phyloP scores from a whole-genome alignment of 2,113 vertebrate species.

The Taurulus bubalis region DNA sequence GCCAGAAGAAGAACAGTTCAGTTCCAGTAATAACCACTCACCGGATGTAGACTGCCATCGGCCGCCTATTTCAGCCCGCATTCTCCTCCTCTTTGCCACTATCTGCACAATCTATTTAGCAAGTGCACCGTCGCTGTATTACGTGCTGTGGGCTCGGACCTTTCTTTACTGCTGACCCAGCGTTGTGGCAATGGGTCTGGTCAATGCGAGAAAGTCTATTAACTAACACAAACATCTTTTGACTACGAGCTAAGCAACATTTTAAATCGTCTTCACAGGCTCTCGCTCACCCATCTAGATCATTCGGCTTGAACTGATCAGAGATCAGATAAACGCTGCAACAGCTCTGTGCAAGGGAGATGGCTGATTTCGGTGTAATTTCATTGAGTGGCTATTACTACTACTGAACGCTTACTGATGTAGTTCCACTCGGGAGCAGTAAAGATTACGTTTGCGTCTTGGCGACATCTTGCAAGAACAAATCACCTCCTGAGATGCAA shows the following conservation, averaged over 20 bases:
- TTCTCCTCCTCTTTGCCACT: background rate
- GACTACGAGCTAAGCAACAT: background rate
- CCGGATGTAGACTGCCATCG: background rate
- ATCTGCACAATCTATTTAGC: background rate
- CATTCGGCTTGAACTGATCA: background rate
- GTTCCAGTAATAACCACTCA: too few species aligned
- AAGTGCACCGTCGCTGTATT: background rate
- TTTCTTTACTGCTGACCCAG: background rate
- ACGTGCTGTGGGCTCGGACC: background rate
- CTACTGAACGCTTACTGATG: background rate
- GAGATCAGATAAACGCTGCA: background rate
- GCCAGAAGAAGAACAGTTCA: background rate
- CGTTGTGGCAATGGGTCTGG: background rate
- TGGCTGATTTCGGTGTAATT: background rate
- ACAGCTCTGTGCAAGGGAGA: background rate
- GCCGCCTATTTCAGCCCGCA: background rate
- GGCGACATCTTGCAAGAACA: background rate
- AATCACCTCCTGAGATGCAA: background rate
- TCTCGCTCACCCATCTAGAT: background rate
- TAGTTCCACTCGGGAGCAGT: background rate
- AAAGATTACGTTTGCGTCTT: background rate
- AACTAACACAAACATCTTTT: background rate
- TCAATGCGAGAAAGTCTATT: background rate
- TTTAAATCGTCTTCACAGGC: background rate
- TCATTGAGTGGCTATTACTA: background rate